A percentile compares a stretch with the other conserved stretches of the same genome.
Evolutionary conservation across 2,113 vertebrate species (phyloP).

Genomic region (Laticauda colubrina): DNA sequence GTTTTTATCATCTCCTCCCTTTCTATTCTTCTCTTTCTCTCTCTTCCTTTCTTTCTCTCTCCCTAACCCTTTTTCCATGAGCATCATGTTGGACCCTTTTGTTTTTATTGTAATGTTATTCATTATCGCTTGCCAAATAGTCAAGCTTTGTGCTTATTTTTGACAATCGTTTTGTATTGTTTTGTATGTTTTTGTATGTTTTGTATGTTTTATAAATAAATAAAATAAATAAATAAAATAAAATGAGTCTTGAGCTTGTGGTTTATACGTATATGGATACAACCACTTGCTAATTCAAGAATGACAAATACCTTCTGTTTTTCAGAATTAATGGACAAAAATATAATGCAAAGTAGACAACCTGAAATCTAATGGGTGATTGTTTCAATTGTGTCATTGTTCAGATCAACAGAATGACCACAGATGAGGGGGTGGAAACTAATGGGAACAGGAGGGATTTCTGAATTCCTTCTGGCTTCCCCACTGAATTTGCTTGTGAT

Average conservation of each 20-base stretch:
- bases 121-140: no score
- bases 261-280: background rate
- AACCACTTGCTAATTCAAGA: background rate
- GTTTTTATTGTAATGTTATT: no score
- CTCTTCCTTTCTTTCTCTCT: no score
- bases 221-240: no score
- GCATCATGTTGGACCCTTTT: no score
- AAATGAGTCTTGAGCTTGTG: background rate
- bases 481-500: background rate
- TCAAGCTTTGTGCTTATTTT: no score
- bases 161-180: no score
- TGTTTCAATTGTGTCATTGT: background rate
- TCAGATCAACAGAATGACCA: background rate
- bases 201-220: no score
- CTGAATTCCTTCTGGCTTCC: background rate
- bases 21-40: no score
- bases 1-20: no score
- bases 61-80: no score
- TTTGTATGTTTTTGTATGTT: no score
- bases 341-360: background rate
- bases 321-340: background rate
- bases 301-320: background rate
- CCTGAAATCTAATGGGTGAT: background rate
- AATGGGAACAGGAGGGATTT: background rate
- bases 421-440: background rate